Evolutionary conservation across 2,888 invertebrate species (phyloP).

Genomic region (Hymenopus coronatus): DNA sequence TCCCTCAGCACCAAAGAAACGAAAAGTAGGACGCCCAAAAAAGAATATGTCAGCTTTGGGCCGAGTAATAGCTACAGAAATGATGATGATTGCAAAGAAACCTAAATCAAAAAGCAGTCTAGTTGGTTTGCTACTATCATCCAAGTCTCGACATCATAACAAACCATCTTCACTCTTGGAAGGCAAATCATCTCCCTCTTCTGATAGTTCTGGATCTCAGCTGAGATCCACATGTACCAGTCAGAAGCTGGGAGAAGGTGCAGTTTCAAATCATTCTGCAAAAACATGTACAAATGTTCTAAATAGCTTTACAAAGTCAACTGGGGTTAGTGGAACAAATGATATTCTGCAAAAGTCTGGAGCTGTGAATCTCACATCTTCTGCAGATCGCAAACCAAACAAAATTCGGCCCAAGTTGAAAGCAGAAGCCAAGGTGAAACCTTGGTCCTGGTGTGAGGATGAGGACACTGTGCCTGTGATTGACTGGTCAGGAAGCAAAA

Average conservation of each 20-base stretch:
- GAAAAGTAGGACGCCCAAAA: constrained; percentile 78
- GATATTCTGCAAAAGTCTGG: not conserved
- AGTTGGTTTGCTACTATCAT: constrained; percentile 59
- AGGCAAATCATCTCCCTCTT: not conserved
- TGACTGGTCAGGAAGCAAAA: constrained; percentile 44
- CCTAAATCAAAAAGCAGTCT: constrained; percentile 62
- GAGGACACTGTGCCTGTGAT: constrained; percentile 51
- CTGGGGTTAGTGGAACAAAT: constrained; percentile 34
- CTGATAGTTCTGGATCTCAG: not conserved
- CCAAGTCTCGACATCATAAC: constrained; percentile 17
- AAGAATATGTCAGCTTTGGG: constrained; percentile 60
- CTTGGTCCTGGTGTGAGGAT: constrained; percentile 49
- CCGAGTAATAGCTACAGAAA: constrained; percentile 65
- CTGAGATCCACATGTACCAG: not conserved
- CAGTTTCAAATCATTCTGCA: not conserved
- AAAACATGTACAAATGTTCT: not conserved
- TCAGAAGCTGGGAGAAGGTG: not conserved
- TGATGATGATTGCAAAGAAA: constrained; percentile 73
- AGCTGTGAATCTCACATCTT: not conserved
- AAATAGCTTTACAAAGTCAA: not conserved
- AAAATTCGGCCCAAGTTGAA: constrained; percentile 71
- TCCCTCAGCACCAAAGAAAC: constrained; percentile 55
- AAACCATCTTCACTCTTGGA: not conserved
- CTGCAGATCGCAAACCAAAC: constrained; percentile 44
- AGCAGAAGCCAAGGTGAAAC: constrained; percentile 64